phyloP scores from a whole-genome alignment of 2,797 vertebrate species.

The Sparus aurata region DNA sequence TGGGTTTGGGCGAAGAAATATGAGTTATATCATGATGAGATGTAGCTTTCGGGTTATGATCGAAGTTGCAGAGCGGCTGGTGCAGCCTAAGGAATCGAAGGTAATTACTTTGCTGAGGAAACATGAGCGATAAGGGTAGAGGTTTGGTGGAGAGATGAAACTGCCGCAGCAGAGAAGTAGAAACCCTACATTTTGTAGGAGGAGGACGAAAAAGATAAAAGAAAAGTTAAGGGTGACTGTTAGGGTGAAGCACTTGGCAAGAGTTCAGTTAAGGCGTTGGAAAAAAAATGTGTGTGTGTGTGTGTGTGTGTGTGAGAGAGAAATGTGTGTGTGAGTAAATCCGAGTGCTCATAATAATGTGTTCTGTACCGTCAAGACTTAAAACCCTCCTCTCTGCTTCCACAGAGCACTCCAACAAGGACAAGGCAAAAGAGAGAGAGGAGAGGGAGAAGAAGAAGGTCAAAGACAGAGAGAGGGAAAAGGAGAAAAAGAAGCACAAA shows the following conservation, averaged over 20 bases:
- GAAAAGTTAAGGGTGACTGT: constrained; percentile 20
- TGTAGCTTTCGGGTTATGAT: constrained; percentile 19
- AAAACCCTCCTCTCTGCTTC: constrained; percentile 48
- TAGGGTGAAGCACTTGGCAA: constrained; percentile 40
- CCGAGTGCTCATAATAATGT: neutral
- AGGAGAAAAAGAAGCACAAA: constrained; percentile 95
- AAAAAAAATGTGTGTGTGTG: constrained; percentile 12
- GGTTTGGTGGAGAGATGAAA: constrained; percentile 8
- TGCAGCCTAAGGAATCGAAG: constrained; percentile 32
- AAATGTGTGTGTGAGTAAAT: neutral
- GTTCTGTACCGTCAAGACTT: constrained; percentile 10
- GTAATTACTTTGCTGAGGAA: constrained; percentile 26
- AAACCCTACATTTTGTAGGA: constrained; percentile 26
- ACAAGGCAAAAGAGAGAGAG: constrained; percentile 90
- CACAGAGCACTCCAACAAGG: constrained; percentile 91
- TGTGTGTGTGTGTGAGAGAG: neutral
- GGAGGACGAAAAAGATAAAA: constrained; percentile 23
- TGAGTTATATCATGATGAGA: constrained; percentile 17
- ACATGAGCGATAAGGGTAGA: constrained; percentile 22
- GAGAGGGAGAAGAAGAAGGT: constrained; percentile 91
- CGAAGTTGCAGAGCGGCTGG: constrained; percentile 33
- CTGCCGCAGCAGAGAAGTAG: constrained; percentile 21
- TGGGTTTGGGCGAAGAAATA: neutral
- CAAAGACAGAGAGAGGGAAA: constrained; percentile 89
- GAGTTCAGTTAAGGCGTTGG: constrained; percentile 24